These are phyloP conservation scores for Epinephelus coioides DNA, from an alignment of 2,797 vertebrate species.

Conservation along the genomic window DNA sequence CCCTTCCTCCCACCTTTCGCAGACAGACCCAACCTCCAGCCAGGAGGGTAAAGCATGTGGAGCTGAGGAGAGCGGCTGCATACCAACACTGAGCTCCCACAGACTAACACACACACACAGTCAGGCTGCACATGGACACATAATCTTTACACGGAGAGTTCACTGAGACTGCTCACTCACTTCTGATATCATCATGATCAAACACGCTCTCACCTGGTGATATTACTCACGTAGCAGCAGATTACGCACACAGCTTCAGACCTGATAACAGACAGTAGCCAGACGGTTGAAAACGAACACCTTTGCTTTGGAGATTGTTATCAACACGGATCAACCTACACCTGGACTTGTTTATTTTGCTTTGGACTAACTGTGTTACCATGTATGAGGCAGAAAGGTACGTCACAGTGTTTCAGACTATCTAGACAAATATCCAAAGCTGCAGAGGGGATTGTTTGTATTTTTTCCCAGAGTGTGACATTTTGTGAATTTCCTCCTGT, in stretches of 20 bases:
- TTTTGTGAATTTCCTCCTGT: constrained; percentile 26
- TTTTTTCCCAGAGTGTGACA: constrained; percentile 21
- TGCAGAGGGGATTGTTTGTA: background rate
- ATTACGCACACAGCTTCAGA: constrained; percentile 26
- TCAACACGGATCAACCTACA: constrained; percentile 49
- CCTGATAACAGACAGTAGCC: constrained; percentile 45
- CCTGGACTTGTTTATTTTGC: constrained; percentile 67
- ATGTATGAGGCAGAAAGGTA: constrained; percentile 84
- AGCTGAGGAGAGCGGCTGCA: constrained; percentile 59
- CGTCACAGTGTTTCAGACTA: constrained; percentile 38
- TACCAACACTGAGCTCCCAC: constrained; percentile 65
- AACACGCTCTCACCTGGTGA: constrained; percentile 47
- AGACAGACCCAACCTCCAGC: constrained; percentile 65
- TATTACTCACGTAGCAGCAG: constrained; percentile 13
- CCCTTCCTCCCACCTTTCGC: constrained; percentile 55
- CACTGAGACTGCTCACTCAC: background rate
- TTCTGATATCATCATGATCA: constrained; percentile 42
- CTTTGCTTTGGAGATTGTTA: constrained; percentile 54
- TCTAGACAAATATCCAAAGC: background rate
- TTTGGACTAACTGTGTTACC: constrained; percentile 47
- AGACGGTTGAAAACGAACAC: constrained; percentile 35
- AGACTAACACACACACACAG: constrained; percentile 43
- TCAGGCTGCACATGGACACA: constrained; percentile 29
- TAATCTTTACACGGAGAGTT: constrained; percentile 9
- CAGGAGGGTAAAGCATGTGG: constrained; percentile 61